phyloP scores from a whole-genome alignment of 2,888 invertebrate species.

The Chalcosyrphus nemorum region DNA sequence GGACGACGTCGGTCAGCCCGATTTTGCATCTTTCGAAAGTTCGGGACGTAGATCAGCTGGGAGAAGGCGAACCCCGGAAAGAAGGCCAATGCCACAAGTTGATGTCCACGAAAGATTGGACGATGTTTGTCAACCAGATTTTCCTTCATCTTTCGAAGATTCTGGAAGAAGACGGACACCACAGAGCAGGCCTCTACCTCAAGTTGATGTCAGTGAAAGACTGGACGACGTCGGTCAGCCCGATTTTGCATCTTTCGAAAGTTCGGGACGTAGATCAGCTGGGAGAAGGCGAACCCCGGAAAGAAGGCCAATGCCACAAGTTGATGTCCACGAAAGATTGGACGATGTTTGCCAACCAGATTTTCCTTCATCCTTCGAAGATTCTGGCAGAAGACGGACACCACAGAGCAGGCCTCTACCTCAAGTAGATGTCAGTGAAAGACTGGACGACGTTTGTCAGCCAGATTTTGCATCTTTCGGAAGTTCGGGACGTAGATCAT shows the following conservation, averaged over 20 bases:
- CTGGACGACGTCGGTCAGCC: conserved; percentile 6
- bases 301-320: background rate
- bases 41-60: too few relatives aligned
- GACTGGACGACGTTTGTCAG: background rate
- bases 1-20: conserved; percentile 2
- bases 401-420: background rate
- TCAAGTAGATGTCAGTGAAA: background rate
- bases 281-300: background rate
- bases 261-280: background rate
- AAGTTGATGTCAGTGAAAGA: background rate
- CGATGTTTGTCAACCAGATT: too few relatives aligned
- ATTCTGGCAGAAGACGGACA: background rate
- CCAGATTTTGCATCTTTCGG: background rate
- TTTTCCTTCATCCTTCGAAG: background rate
- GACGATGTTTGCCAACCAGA: conserved; percentile 9
- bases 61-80: too few relatives aligned
- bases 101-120: too few relatives aligned
- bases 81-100: too few relatives aligned
- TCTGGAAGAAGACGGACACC: background rate
- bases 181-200: background rate
- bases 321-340: background rate
- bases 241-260: background rate
- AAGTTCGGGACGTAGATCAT: background rate
- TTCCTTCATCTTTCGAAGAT: background rate
- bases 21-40: background rate